Evolutionary conservation across 2,113 vertebrate genomes (phyloP).

Genomic region (Hippocampus barbouri): DNA sequence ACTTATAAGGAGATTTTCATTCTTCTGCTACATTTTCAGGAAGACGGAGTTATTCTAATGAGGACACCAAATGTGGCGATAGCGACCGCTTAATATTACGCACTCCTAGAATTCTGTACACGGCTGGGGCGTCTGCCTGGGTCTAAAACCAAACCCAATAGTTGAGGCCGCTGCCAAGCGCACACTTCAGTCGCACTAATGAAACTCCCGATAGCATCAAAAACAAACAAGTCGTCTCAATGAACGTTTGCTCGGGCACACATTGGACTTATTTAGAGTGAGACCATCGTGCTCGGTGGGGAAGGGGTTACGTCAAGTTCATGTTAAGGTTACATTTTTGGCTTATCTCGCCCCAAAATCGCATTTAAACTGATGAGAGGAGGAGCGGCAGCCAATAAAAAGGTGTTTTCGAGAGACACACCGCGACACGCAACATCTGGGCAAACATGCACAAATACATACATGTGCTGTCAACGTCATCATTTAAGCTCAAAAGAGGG

Average conservation of each 20-base stretch:
- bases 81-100: too few relatives aligned
- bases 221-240: constrained; percentile 61
- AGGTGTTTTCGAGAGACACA: constrained; percentile 16
- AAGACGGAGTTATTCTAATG: not conserved
- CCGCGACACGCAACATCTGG: constrained; percentile 41
- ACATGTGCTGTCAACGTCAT: constrained; percentile 45
- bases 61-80: not conserved
- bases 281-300: constrained; percentile 42
- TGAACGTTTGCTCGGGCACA: constrained; percentile 66
- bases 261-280: constrained; percentile 63
- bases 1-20: not conserved
- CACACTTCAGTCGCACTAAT: constrained; percentile 57
- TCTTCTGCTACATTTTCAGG: not conserved
- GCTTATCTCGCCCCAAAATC: constrained; percentile 66
- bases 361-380: constrained; percentile 58
- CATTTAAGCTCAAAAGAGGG: constrained; percentile 41
- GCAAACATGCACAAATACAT: constrained; percentile 46
- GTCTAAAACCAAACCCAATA: not conserved
- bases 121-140: not conserved
- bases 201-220: constrained; percentile 70
- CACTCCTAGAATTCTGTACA: not conserved
- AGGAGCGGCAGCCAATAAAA: constrained; percentile 47
- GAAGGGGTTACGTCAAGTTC: constrained; percentile 69
- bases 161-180: constrained; percentile 29
- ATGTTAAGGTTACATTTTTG: constrained; percentile 69